phyloP scores from a whole-genome alignment of 2,888 invertebrate genomes.

The Amiota mariae region DNA sequence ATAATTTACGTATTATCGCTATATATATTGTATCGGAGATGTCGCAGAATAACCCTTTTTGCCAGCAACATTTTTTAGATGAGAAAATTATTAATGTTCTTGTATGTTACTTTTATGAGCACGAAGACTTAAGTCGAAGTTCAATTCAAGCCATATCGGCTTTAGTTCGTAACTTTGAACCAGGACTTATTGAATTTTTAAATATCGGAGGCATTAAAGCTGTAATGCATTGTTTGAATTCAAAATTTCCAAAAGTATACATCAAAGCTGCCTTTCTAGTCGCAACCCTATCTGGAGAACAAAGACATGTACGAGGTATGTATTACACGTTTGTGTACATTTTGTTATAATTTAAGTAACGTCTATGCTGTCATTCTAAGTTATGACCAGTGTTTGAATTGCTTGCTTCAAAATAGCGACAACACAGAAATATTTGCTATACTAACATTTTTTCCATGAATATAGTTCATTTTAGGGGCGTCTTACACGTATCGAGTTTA shows the following conservation, averaged over 20 bases:
- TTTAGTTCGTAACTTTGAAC: slow-evolving; percentile 51
- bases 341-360: too few relatives aligned
- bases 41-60: slow-evolving; percentile 89
- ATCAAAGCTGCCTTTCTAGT: slow-evolving; percentile 11
- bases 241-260: slow-evolving; percentile 1
- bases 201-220: slow-evolving; percentile 45
- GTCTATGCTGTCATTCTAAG: too few relatives aligned
- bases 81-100: slow-evolving; percentile 79
- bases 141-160: slow-evolving; percentile 58
- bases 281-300: not conserved
- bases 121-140: slow-evolving; percentile 46
- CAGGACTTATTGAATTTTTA: slow-evolving; percentile 51
- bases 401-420: too few relatives aligned
- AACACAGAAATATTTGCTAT: too few relatives aligned
- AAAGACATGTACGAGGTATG: slow-evolving; percentile 12
- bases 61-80: slow-evolving; percentile 82
- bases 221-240: slow-evolving; percentile 31
- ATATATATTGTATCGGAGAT: slow-evolving; percentile 84
- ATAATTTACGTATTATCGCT: slow-evolving; percentile 78
- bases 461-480: too few relatives aligned
- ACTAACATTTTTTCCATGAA: too few relatives aligned
- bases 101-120: slow-evolving; percentile 26
- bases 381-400: too few relatives aligned
- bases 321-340: not conserved
- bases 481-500: too few relatives aligned